Evolutionary conservation across 2,113 vertebrate species (phyloP).

Genomic region (Peucedramus taeniatus): DNA sequence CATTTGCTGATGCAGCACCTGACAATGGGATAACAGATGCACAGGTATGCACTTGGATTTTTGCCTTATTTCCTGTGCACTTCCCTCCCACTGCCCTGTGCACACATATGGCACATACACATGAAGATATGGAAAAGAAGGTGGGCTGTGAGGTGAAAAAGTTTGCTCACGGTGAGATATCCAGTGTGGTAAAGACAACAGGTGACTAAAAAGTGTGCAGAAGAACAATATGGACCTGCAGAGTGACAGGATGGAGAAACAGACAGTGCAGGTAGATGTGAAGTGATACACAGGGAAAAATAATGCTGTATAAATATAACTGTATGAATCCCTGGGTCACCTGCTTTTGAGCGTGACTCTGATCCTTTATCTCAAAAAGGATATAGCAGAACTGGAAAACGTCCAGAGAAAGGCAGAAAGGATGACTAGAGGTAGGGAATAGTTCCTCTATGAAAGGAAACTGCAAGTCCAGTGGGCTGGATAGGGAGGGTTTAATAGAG

Average conservation of each 20-base stretch:
- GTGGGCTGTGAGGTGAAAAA: background rate
- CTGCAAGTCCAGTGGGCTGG: background rate
- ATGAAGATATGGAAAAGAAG: background rate
- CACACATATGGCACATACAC: fast-evolving
- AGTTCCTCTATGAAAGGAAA: background rate
- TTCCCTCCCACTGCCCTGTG: background rate
- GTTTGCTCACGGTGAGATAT: fast-evolving
- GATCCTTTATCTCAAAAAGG: background rate
- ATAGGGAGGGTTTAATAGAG: background rate
- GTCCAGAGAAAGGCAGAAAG: background rate
- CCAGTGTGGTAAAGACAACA: background rate
- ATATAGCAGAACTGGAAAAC: background rate
- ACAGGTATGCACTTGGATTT: background rate
- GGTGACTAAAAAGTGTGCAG: background rate
- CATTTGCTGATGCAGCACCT: background rate
- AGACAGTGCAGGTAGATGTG: background rate
- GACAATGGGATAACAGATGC: background rate
- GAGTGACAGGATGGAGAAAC: background rate
- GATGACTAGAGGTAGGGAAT: background rate
- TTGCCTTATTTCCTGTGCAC: background rate
- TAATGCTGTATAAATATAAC: background rate
- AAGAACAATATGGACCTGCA: background rate
- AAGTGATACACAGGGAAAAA: background rate
- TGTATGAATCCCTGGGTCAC: background rate
- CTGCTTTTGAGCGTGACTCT: background rate